Evolutionary conservation across 1,140 invertebrate genomes (phyloP), one percentile per base, ranked within the genome.

Genomic region (Drosophila sturtevanti): DNA sequence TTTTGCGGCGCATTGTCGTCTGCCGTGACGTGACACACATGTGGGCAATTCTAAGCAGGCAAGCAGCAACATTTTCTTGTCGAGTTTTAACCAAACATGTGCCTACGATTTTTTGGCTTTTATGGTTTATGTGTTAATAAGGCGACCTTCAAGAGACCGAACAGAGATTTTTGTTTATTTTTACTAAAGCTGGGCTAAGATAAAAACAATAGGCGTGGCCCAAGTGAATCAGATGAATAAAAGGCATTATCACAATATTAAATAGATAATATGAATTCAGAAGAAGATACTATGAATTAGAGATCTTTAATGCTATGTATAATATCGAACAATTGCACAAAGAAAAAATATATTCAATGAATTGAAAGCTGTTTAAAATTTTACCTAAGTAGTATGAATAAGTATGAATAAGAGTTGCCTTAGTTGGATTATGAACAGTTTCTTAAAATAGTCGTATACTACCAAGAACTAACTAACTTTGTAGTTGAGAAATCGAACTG

Each of bases 91-190:
- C 75, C 82, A 86, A 86, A 87, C 79, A 82, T 87, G 82, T 86
- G 82, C 82, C 82, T 86, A 86, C 78, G 75, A 52, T 82, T 70
- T 71, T 80, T 82, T 84, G 71, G 79, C 82, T 89, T 86, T 87
- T 82, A 89, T 87, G 84, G 82, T 79, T 86, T 87, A 87, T 86
- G 82, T 87, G 82, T 86, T 86, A 87, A 87, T 87, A 86, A 87
- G 82, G 56, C 82, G 79, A 86, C 82, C 82, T 86, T 86, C 82
- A 87, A 65, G 27, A 70, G 59, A 70, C 55, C 77, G 72, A 63
- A 58, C 69, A 68, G 63, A 86, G 79, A 81, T 81, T 67, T 86
- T 52, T 35, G 72, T 58, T 65, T 71, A 54, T 74, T 48, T 67
- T 41, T 34, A 16, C 51, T 73, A 64, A 55, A 0, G 60, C 37